Evolutionary conservation across 2,888 invertebrate genomes (phyloP).

Genomic region (Megastigmus dorsalis): DNA sequence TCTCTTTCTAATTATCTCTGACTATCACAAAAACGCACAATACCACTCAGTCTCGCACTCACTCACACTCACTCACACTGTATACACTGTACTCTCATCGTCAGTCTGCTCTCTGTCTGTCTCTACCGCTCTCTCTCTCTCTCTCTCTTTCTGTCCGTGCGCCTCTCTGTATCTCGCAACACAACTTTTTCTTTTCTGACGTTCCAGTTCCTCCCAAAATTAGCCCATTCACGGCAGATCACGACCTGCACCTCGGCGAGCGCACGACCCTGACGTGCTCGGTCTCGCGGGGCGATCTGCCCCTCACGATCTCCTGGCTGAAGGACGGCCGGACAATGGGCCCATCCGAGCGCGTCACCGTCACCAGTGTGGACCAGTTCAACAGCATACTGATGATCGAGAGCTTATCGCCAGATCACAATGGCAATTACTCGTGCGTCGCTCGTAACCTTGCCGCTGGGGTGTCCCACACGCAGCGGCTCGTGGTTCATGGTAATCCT

Average conservation of each 20-base stretch:
- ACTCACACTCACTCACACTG: too few species aligned
- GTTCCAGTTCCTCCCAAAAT: slow-evolving; percentile 85
- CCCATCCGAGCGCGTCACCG: slow-evolving; percentile 79
- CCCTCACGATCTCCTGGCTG: slow-evolving; percentile 85
- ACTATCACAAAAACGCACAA: too few species aligned
- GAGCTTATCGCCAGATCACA: slow-evolving; percentile 84
- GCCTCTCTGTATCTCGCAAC: slow-evolving; percentile 48
- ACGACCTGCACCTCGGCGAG: slow-evolving; percentile 83
- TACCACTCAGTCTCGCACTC: too few species aligned
- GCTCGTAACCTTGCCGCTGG: slow-evolving; percentile 84
- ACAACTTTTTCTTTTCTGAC: slow-evolving; percentile 57
- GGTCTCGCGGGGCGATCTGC: slow-evolving; percentile 85
- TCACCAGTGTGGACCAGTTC: slow-evolving; percentile 85
- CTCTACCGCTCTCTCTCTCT: slow-evolving; percentile 20
- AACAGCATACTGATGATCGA: slow-evolving; percentile 87
- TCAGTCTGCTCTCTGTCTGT: not conserved
- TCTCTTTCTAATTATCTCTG: too few species aligned
- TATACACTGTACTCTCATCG: too few species aligned
- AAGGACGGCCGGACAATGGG: slow-evolving; percentile 83
- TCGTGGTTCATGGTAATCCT: slow-evolving; percentile 86
- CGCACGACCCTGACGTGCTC: slow-evolving; percentile 85
- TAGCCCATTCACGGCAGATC: slow-evolving; percentile 82
- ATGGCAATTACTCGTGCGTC: slow-evolving; percentile 86
- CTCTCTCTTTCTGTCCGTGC: too few species aligned
- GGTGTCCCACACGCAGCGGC: slow-evolving; percentile 83